These are phyloP conservation scores for Pterobdella sp. DNA, from an alignment of 2,888 invertebrate genomes.

Conservation along the genomic window DNA sequence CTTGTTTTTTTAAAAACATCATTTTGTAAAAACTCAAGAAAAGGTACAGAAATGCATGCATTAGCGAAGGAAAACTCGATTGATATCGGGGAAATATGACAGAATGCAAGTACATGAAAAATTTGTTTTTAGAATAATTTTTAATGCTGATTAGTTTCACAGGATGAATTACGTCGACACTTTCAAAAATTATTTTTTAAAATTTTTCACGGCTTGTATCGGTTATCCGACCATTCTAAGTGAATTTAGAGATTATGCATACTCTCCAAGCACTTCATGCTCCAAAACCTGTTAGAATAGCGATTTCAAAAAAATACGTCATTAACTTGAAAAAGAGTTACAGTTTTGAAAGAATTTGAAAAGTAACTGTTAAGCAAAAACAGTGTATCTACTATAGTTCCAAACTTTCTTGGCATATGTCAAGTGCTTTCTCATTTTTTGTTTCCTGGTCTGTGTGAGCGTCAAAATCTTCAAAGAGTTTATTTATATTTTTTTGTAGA, in stretches of 20 bases:
- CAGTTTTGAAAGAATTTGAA: not conserved
- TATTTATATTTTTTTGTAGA: not conserved
- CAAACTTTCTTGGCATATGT: not conserved
- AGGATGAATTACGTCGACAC: not conserved
- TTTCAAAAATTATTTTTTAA: not conserved
- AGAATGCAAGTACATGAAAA: not conserved
- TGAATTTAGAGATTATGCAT: not conserved
- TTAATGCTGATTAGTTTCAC: not conserved
- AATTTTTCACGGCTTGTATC: not conserved
- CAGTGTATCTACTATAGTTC: not conserved
- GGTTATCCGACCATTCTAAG: not conserved
- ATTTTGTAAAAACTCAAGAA: too few relatives aligned
- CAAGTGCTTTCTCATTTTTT: not conserved
- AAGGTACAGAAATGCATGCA: too few relatives aligned
- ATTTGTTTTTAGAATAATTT: not conserved
- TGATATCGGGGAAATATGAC: not conserved
- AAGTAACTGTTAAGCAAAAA: not conserved
- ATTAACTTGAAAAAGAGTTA: not conserved
- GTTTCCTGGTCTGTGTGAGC: not conserved
- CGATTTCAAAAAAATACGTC: conserved; percentile 3
- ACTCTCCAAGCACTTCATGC: not conserved
- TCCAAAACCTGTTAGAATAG: not conserved
- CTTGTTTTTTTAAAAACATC: too few relatives aligned
- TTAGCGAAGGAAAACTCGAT: too few relatives aligned
- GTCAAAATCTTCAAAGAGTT: not conserved